Base-by-base conservation (phyloP, 2,797 vertebrate species). In the Gallirallus australis region DNA sequence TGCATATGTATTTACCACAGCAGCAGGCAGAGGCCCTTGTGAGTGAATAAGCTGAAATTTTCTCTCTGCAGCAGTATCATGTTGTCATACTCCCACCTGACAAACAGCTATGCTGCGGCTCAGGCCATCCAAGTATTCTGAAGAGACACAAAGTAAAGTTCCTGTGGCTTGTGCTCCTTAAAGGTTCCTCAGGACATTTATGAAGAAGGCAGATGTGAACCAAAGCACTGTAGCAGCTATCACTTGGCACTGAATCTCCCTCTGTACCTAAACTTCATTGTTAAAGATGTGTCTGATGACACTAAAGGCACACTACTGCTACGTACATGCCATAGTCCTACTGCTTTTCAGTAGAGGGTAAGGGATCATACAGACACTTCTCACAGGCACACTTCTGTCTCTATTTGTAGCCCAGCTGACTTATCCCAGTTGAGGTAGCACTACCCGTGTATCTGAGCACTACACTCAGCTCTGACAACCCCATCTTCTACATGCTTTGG, bases 41-140 rank as follows among this genome's bases (percentile, higher is more conserved):
- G 71, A 48, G 31, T 33, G 47, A 79, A n/a, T 33, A 60, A 87
- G 27, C 16, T 33, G 31, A 45, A 82, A 45, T 76, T 13, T 42
- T 87, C 57, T 56, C 9, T 48, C 70, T 93, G 37, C 59, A 75
- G 61, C 50, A 61, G 27, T 35, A 56, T 37, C 11, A 3, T 5
- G 18, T 33, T 78, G 39, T 39, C 30, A 12, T 37, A 68, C 33
- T 93, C 30, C 57, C 71, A 42, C 35, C n/a, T 65, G 61, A 65
- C 15, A 25, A 82, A 75, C 53, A 52, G 21, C 20, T 64, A 18
- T 0, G 0, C 3, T 28, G 25, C 33, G 16, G 17, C 68, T 89
- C 75, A 59, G n/a, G 45, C 68, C n/a, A 60, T 27, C 27, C 57
- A 70, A 47, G 24, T 37, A 18, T 71, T 79, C 48, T 35, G 12